These are phyloP conservation scores for Trypoxylus dichotomus DNA, from an alignment of 1,140 invertebrate genomes.

Conservation along the genomic window DNA sequence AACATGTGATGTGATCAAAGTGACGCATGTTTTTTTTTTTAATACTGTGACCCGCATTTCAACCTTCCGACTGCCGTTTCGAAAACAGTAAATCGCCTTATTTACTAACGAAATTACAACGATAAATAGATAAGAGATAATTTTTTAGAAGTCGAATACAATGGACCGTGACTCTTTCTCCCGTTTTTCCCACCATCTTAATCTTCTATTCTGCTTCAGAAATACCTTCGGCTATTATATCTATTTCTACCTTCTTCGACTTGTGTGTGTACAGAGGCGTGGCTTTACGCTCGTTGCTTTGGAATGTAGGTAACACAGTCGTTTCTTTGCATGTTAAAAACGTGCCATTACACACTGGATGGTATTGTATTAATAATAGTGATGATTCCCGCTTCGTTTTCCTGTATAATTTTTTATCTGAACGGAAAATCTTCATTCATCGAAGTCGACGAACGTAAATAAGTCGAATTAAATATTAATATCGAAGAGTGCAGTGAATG, in stretches of 20 bases:
- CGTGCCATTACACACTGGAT: background rate
- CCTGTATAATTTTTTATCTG: too few relatives aligned
- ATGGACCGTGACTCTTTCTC: background rate
- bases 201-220: too few relatives aligned
- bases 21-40: slow-evolving; percentile 15
- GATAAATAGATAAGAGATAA: background rate
- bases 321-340: slow-evolving; percentile 12
- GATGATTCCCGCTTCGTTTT: background rate
- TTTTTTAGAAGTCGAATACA: background rate
- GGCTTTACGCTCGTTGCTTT: slow-evolving; percentile 33
- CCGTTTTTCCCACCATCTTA: background rate
- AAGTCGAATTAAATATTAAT: background rate
- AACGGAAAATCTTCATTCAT: too few relatives aligned
- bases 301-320: slow-evolving; percentile 41
- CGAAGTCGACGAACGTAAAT: too few relatives aligned
- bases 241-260: slow-evolving; percentile 8
- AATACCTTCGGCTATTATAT: background rate
- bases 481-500: background rate
- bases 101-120: background rate
- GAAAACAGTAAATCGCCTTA: background rate
- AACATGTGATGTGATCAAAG: slow-evolving; percentile 24
- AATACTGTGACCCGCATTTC: slow-evolving; percentile 19
- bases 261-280: slow-evolving; percentile 8
- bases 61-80: background rate
- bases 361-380: slow-evolving; percentile 9